phyloP scores from a whole-genome alignment of 2,888 invertebrate species.

The Lasioglossum morio region DNA sequence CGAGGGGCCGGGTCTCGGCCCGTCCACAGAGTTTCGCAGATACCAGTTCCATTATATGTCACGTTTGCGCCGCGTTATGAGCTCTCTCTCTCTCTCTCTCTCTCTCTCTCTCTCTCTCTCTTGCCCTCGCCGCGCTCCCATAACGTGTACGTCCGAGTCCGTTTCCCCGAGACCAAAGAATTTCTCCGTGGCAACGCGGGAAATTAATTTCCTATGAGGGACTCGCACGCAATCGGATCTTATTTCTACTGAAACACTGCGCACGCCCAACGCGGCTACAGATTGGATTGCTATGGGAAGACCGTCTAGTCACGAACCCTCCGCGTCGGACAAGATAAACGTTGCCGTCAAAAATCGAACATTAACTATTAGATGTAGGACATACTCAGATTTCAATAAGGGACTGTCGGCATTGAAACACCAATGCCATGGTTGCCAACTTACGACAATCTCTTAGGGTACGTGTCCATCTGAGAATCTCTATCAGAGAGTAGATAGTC shows the following conservation, averaged over 20 bases:
- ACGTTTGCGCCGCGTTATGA: conserved; percentile 1
- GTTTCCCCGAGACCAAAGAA: not conserved
- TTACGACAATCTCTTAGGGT: too few relatives aligned
- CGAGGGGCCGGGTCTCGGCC: conserved; percentile 7
- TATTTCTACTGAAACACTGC: not conserved
- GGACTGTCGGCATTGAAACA: too few relatives aligned
- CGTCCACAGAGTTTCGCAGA: conserved; percentile 1
- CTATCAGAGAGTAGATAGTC: too few relatives aligned
- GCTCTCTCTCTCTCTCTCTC: too few relatives aligned
- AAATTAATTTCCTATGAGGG: conserved; percentile 1
- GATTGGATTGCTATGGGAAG: not conserved
- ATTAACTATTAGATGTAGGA: too few relatives aligned
- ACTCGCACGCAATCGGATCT: not conserved
- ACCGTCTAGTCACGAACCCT: not conserved
- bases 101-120: too few relatives aligned
- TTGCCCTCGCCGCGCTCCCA: not conserved
- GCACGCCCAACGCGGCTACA: not conserved
- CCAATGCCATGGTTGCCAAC: too few relatives aligned
- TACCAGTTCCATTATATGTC: conserved; percentile 6
- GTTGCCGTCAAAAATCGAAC: not conserved
- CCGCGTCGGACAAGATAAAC: not conserved
- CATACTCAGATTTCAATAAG: too few relatives aligned
- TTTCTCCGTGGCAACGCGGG: not conserved
- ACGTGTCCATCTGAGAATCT: too few relatives aligned
- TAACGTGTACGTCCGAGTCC: not conserved